Evolutionary conservation across 2,888 invertebrate genomes (phyloP).

Genomic region (Drosophila anceps): DNA sequence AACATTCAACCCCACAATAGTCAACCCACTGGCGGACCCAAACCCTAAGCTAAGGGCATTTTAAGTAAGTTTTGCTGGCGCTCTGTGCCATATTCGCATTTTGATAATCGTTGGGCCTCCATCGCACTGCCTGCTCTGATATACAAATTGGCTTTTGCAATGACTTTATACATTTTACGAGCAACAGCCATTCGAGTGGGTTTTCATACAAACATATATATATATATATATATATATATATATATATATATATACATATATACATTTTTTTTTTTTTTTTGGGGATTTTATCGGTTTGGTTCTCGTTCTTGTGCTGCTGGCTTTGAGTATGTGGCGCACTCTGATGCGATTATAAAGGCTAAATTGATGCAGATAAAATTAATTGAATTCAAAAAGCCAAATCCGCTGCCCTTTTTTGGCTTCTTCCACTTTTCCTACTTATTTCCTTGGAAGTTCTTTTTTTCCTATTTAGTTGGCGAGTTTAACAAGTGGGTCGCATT

Average conservation of each 20-base stretch:
- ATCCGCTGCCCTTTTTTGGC: constrained; percentile 61
- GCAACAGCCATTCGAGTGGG: constrained; percentile 59
- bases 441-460: constrained; percentile 20
- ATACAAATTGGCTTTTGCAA: constrained; percentile 78
- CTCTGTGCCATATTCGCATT: constrained; percentile 74
- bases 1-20: constrained; percentile 10
- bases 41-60: constrained; percentile 66
- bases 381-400: constrained; percentile 79
- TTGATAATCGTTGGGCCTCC: constrained; percentile 69
- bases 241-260: too few relatives aligned
- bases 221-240: neutral
- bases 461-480: constrained; percentile 18
- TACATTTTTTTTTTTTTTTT: constrained; percentile 20
- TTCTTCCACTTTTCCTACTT: constrained; percentile 37
- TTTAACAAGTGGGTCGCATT: constrained; percentile 53
- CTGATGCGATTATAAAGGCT: constrained; percentile 80
- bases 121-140: constrained; percentile 60
- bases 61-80: constrained; percentile 73
- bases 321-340: constrained; percentile 52
- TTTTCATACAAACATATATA: constrained; percentile 15
- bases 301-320: constrained; percentile 33
- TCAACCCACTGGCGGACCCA: neutral
- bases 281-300: constrained; percentile 31
- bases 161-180: constrained; percentile 80
- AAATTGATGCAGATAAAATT: constrained; percentile 79